Evolutionary conservation across 2,113 vertebrate species (phyloP), one percentile per base, ranked within the genome.

Genomic region (Orientallactaga bullata): DNA sequence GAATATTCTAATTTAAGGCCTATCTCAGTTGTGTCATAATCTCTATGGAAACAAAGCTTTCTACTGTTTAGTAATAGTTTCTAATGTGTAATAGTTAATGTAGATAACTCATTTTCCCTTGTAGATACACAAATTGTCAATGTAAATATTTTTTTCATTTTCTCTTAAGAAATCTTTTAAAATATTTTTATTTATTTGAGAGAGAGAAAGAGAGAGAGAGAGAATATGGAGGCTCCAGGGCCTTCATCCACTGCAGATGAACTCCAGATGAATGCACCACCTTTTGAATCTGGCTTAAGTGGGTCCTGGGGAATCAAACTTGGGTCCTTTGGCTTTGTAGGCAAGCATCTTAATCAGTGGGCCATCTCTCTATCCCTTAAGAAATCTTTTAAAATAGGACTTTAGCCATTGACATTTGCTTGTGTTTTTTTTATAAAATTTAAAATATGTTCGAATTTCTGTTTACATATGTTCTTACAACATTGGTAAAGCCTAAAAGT

Each of bases 1-100:
- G 94, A 97, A 96, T 98, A 98, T 98, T 98, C 98, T 98, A 98
- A 98, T 98, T 98, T 98, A 98, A 98, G 98, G 97, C 89, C 97
- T 94, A 97, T 96, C 94, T 98, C 92, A 93, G 97, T 97, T 97
- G 97, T 98, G 98, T 98, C 98, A 97, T 97, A 97, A 98, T 98
- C 97, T 95, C 72, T 92, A 35, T 91, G 89, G 98, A 98, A 96
- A 98, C 98, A 98, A 98, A 98, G 98, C 96, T 97, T 83, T 91
- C 89, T 90, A 97, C 97, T 98, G 98, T 98, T 97, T 95, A 95
- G 95, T 79, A 55, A 11, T 55, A 98, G 98, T 96, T 97, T 91
- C 89, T 90, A 97, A 97, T 98, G 98, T 98, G 97, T 95, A 95
- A 95, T 79, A 91, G 92, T 94, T 95, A 47, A 93, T 20, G 2